These are phyloP conservation scores for Apantesis nais DNA, from an alignment of 2,888 invertebrate species.

Conservation along the genomic window DNA sequence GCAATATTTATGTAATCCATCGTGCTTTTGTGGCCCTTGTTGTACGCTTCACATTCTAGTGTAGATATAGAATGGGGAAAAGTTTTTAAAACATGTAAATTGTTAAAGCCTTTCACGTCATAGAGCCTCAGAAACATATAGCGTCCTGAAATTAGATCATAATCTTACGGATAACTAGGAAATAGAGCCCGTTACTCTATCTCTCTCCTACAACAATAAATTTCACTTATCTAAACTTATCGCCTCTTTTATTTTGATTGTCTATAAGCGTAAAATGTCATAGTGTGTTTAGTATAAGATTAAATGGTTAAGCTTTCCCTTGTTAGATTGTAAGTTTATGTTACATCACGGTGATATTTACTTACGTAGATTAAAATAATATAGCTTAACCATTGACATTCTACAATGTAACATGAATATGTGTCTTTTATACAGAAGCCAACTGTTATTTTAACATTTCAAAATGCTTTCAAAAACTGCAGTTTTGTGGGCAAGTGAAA, in stretches of 20 bases:
- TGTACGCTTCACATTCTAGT: too few species aligned
- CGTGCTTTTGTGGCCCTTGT: too few species aligned
- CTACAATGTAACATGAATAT: not conserved
- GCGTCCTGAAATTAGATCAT: slow-evolving; percentile 68
- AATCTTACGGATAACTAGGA: slow-evolving; percentile 70
- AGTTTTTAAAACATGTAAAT: not conserved
- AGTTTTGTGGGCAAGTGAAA: not conserved
- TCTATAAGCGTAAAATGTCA: slow-evolving; percentile 37
- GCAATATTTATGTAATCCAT: too few species aligned
- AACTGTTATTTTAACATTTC: not conserved
- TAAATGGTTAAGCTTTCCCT: slow-evolving; percentile 44
- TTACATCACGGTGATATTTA: slow-evolving; percentile 30
- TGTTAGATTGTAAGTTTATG: slow-evolving; percentile 22
- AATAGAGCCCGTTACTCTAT: slow-evolving; percentile 49
- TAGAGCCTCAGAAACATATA: slow-evolving; percentile 45
- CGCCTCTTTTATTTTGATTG: slow-evolving; percentile 47
- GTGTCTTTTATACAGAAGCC: not conserved
- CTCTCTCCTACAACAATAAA: slow-evolving; percentile 48
- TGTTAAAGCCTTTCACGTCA: slow-evolving; percentile 62
- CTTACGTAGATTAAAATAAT: slow-evolving; percentile 8
- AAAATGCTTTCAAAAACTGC: not conserved
- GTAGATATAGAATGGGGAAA: too few species aligned
- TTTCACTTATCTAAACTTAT: slow-evolving; percentile 5
- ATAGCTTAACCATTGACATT: not conserved
- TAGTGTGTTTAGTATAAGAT: slow-evolving; percentile 28